Conservation (phyloP, 2,113 vertebrate species). For the Pseudonaja textilis region DNA sequence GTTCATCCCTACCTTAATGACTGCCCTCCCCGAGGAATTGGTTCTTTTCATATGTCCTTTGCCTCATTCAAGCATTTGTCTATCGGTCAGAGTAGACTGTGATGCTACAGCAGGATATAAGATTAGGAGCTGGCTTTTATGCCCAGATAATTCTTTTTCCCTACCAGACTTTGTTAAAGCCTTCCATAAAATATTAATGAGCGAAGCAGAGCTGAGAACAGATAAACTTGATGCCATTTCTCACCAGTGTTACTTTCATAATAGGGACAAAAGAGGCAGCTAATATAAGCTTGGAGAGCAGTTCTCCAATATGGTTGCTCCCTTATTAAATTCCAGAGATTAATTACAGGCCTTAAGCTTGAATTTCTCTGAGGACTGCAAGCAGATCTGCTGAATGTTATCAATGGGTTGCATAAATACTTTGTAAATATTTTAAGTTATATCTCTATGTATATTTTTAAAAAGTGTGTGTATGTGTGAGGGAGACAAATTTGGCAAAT, state of each 20-base stretch:
- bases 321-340: slow-evolving; percentile 44
- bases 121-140: neutral
- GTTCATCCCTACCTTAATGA: neutral
- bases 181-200: slow-evolving; percentile 15
- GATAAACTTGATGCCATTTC: slow-evolving; percentile 2
- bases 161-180: neutral
- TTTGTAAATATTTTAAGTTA: slow-evolving; percentile 67
- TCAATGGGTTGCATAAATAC: slow-evolving; percentile 69
- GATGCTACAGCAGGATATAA: neutral
- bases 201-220: neutral
- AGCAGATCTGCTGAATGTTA: slow-evolving; percentile 63
- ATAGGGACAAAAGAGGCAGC: neutral
- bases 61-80: neutral
- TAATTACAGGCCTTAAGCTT: slow-evolving; percentile 46
- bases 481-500: slow-evolving; percentile 44
- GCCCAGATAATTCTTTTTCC: neutral
- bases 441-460: slow-evolving; percentile 12
- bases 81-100: neutral
- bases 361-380: slow-evolving; percentile 54
- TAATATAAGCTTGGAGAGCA: slow-evolving; percentile 39
- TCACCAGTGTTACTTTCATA: slow-evolving; percentile 23
- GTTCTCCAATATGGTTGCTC: slow-evolving; percentile 25
- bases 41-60: neutral
- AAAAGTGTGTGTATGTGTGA: neutral
- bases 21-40: neutral